A percentile compares a stretch with the other conserved stretches of the same genome.
Evolutionary conservation across 2,888 invertebrate species (phyloP).

Genomic region (Pollenia griseotomentosa): DNA sequence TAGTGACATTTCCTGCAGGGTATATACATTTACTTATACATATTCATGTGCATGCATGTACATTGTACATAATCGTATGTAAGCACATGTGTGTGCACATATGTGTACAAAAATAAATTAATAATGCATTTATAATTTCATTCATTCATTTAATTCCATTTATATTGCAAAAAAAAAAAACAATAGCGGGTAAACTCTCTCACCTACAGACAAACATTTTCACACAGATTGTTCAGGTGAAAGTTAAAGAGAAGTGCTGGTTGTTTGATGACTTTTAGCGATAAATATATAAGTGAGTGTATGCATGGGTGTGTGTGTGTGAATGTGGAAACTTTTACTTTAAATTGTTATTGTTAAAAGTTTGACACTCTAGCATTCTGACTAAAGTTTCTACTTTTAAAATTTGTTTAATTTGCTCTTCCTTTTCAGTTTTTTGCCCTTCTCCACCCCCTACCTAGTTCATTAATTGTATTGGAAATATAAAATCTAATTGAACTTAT

Average conservation of each 20-base stretch:
- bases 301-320: background rate
- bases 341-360: slow-evolving; percentile 38
- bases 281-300: background rate
- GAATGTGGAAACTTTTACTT: background rate
- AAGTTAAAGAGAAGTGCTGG: background rate
- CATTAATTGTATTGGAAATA: slow-evolving; percentile 18
- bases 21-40: background rate
- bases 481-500: slow-evolving; percentile 18
- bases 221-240: too few species aligned
- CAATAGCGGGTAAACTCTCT: background rate
- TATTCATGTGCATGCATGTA: background rate
- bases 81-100: background rate
- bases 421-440: slow-evolving; percentile 1
- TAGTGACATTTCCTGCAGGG: too few species aligned
- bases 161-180: background rate
- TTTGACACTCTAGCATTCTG: slow-evolving; percentile 51
- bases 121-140: slow-evolving; percentile 54
- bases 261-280: background rate
- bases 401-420: slow-evolving; percentile 1
- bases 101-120: background rate
- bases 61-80: too few species aligned
- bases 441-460: background rate
- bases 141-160: slow-evolving; percentile 35
- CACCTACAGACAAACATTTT: background rate
- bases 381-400: slow-evolving; percentile 5